These are phyloP conservation scores for Octomys mimax DNA, from an alignment of 2,797 vertebrate species.

Conservation along the genomic window DNA sequence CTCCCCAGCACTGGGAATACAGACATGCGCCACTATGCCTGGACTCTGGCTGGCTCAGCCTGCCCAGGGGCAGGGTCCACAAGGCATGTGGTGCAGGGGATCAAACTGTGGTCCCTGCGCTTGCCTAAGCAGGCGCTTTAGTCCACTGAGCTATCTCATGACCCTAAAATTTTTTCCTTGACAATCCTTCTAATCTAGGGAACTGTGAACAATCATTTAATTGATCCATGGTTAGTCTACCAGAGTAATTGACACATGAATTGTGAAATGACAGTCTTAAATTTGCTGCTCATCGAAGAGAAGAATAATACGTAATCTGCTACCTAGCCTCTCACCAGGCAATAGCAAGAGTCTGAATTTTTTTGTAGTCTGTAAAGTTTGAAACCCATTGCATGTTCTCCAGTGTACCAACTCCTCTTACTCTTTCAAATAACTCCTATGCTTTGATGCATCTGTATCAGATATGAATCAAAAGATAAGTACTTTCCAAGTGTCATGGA, in stretches of 20 bases:
- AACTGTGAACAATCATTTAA: neutral
- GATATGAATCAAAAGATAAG: constrained; percentile 23
- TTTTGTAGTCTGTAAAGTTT: constrained; percentile 49
- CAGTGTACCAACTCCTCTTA: neutral
- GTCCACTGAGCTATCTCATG: too few relatives aligned
- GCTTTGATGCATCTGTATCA: constrained; percentile 34
- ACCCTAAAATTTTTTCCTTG: neutral
- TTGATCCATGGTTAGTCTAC: constrained; percentile 12
- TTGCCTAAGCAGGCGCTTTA: too few relatives aligned
- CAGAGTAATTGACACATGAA: neutral
- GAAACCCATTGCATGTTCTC: neutral
- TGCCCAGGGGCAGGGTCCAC: too few relatives aligned
- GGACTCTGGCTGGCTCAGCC: too few relatives aligned
- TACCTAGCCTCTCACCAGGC: neutral
- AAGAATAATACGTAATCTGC: neutral
- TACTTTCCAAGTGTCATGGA: neutral
- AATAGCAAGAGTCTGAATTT: constrained; percentile 46
- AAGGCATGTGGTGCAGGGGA: too few relatives aligned
- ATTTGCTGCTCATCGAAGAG: constrained; percentile 16
- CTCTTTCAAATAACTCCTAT: neutral
- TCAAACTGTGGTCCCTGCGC: too few relatives aligned
- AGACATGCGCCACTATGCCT: too few relatives aligned
- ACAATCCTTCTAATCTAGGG: neutral
- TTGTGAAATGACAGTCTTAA: neutral
- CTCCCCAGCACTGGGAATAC: too few relatives aligned